Conservation (phyloP, 2,888 invertebrate species). For the Cistogaster globosa region DNA sequence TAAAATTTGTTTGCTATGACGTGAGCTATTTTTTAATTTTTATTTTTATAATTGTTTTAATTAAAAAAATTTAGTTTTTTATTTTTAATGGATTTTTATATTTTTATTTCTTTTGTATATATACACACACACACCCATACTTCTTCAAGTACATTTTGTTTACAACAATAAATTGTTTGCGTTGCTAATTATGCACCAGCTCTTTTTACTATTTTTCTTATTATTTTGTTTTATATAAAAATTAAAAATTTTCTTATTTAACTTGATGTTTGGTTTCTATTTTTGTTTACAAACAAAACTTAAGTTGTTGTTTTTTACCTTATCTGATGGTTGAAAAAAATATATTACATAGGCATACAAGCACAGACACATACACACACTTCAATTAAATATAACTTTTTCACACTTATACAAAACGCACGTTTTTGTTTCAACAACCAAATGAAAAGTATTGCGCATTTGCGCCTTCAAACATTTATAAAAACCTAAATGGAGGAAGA, state of each 20-base stretch:
- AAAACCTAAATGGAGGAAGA: too few relatives aligned
- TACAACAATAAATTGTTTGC: neutral
- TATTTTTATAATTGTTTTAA: neutral
- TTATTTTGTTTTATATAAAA: conserved; percentile 8
- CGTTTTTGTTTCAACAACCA: too few relatives aligned
- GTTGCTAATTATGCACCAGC: neutral
- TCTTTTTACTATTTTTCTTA: conserved; percentile 23
- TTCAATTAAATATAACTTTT: too few relatives aligned
- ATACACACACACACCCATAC: neutral
- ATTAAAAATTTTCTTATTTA: conserved; percentile 23
- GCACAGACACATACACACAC: neutral
- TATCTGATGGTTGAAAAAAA: too few relatives aligned
- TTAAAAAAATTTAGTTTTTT: conserved; percentile 11
- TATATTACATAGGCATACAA: too few relatives aligned
- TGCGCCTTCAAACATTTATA: too few relatives aligned
- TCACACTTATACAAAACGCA: too few relatives aligned
- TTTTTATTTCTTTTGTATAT: neutral
- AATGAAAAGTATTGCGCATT: too few relatives aligned
- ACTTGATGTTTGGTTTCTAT: conserved; percentile 1
- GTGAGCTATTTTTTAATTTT: neutral
- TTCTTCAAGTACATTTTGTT: neutral
- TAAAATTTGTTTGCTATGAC: conserved; percentile 21
- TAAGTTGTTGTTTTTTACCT: too few relatives aligned
- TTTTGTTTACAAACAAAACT: neutral
- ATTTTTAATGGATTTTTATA: neutral